These are phyloP conservation scores for Calliopum simillimum DNA, from an alignment of 2,888 invertebrate species.

Conservation along the genomic window DNA sequence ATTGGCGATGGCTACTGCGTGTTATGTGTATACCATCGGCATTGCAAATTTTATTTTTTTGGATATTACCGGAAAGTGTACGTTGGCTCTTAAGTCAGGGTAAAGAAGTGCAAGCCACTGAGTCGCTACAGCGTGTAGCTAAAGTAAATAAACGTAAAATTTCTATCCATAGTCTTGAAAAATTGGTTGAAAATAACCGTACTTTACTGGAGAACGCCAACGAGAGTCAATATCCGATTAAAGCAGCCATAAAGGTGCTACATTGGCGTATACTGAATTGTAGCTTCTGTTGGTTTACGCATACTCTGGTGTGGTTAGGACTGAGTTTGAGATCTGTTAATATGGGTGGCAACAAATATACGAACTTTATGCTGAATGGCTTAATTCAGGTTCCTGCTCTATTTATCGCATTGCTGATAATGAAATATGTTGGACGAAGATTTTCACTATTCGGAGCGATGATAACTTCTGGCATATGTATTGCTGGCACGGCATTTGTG, in stretches of 20 bases:
- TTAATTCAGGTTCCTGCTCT: slow-evolving; percentile 80
- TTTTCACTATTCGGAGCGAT: slow-evolving; percentile 74
- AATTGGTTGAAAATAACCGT: slow-evolving; percentile 52
- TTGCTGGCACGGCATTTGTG: slow-evolving; percentile 58
- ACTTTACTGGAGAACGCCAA: slow-evolving; percentile 50
- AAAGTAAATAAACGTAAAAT: slow-evolving; percentile 68
- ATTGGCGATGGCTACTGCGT: slow-evolving; percentile 77
- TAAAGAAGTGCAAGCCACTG: slow-evolving; percentile 70
- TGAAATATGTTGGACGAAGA: slow-evolving; percentile 75
- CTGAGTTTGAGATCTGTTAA: slow-evolving; percentile 82
- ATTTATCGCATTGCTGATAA: slow-evolving; percentile 72
- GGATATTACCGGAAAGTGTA: slow-evolving; percentile 78
- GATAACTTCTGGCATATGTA: slow-evolving; percentile 71
- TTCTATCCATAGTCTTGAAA: slow-evolving; percentile 52
- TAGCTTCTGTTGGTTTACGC: slow-evolving; percentile 82
- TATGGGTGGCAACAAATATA: slow-evolving; percentile 78
- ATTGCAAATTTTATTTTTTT: slow-evolving; percentile 75
- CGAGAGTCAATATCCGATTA: slow-evolving; percentile 57
- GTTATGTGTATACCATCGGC: slow-evolving; percentile 77
- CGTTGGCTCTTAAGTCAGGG: slow-evolving; percentile 80
- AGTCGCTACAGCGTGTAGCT: slow-evolving; percentile 73
- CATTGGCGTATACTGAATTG: slow-evolving; percentile 69
- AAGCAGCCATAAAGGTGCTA: slow-evolving; percentile 51
- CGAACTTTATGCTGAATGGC: slow-evolving; percentile 75
- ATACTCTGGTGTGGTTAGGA: slow-evolving; percentile 84